Base-by-base conservation (phyloP, 2,888 invertebrate species). In the Leptopilina myrica region DNA sequence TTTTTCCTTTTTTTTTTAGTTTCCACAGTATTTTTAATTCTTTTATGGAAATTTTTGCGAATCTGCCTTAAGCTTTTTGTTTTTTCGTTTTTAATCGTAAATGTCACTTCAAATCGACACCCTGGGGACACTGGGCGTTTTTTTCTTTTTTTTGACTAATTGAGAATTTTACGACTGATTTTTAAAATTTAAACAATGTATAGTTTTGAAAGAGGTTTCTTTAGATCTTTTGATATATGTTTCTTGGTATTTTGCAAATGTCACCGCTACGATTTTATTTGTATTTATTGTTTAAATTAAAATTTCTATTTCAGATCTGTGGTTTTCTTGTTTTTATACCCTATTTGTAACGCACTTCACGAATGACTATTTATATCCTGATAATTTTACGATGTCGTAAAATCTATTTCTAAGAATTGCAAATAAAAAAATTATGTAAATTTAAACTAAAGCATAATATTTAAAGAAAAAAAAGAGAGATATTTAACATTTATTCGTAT, bases 371-470 rank as follows among this genome's bases (percentile, higher is more conserved):
- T 11, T 49, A 49, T 49, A 9, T 62, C 20, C 62, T 62, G 20
- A 26, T 62, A 43, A n/a, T 20, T 62, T 62, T 62, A 62, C 20
- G 62, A 62, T 62, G 62, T 62, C 62, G 15, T 62, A 62, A 62
- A 62, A 8, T 62, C 62, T 62, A 62, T 62, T 15, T 62, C 62
- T 62, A 62, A 62, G 20, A 62, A 62, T 49, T 62, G 15, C 62
- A 20, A 62, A 33, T 33, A 62, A 62, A 43, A 43, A 8, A 62
- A 20, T 62, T 62, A 20, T 20, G 20, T 20, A 62, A 3, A 15
- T 9, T 15, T 20, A 9, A 62, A 4, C 62, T 20, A 49, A 49
- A 49, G 8, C 43, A 20, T 20, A 43, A 43, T 43, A 49, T 4
- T 62, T 8, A 4, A 62, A 62, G 20, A 9, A 9, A 9, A 62